Base-by-base conservation (phyloP, 1,140 invertebrate species). In the Nebria ingens region DNA sequence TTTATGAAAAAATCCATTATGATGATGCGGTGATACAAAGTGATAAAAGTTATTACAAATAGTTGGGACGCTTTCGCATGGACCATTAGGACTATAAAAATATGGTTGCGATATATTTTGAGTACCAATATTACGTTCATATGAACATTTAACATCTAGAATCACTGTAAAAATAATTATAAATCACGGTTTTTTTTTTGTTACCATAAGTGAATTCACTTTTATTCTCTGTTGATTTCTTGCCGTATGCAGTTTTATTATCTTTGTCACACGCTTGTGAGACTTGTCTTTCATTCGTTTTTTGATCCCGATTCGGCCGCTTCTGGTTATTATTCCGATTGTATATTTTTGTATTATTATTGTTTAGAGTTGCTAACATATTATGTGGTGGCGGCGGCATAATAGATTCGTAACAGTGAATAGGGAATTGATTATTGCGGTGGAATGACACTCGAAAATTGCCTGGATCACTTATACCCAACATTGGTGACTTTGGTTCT, bases 341-440 rank as follows among this genome's bases (percentile, higher is more conserved):
- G 15, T 45, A 45, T 45, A 17, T 45, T 45, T 45, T 45, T 45
- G 40, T 45, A 45, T 45, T 45, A 17, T 45, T 45, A 45, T 45
- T 45, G 15, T 45, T 45, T 17, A 45, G 40, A 12, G 40, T 17
- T 11, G 6, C 17, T 45, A 45, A 45, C 40, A 17, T 45, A 45
- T 45, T 45, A 45, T 45, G 40, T 4, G 40, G 40, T 45, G 40
- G 40, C 40, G 40, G 40, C 17, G 40, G 40, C 40, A 45, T 45
- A 12, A 45, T 17, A 45, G 40, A 45, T 45, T 45, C 40, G 17
- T 29, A 29, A 13, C 25, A 29, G 4, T 17, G 6, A 4, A 45
- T 17, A 45, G 40, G 40, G 17, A 12, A 45, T 12, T 45, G 9
- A 45, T 45, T 9, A 45, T 45, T 9, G 6, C 25, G 40, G 4